phyloP scores from a whole-genome alignment of 1,140 invertebrate genomes.

The Drosophila micromelanica region DNA sequence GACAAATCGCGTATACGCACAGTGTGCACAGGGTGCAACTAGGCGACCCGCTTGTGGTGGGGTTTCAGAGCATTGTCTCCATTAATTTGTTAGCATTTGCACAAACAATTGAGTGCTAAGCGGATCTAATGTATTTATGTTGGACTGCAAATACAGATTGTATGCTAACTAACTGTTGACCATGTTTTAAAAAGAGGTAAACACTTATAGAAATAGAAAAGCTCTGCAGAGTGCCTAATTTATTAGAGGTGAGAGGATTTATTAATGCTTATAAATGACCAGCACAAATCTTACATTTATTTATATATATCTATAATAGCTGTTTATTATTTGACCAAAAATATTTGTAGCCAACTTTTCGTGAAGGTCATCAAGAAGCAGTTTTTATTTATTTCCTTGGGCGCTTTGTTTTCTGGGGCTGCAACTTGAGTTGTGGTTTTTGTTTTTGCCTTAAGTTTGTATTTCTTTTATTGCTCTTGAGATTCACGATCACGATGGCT shows the following conservation, averaged over 20 bases:
- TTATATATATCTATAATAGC: background rate
- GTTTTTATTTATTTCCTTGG: constrained; percentile 40
- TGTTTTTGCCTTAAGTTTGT: constrained; percentile 48
- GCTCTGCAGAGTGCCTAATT: constrained; percentile 6
- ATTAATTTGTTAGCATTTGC: constrained; percentile 34
- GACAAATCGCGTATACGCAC: constrained; percentile 71
- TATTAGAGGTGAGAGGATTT: background rate
- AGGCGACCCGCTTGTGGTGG: constrained; percentile 6
- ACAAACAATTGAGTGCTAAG: constrained; percentile 53
- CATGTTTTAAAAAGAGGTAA: background rate
- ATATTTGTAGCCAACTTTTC: constrained; percentile 31
- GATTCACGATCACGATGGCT: constrained; percentile 60
- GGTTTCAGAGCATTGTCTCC: constrained; percentile 16
- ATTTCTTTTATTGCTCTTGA: constrained; percentile 42
- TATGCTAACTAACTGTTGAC: background rate
- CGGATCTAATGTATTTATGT: constrained; percentile 50
- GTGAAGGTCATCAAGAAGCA: constrained; percentile 50
- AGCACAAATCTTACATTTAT: constrained; percentile 7
- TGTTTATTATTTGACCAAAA: constrained; percentile 3
- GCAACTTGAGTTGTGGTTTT: constrained; percentile 39
- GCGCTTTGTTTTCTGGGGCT: constrained; percentile 38
- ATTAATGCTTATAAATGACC: constrained; percentile 43
- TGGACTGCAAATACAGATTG: background rate
- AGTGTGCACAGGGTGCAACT: constrained; percentile 18
- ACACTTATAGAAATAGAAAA: constrained; percentile 19